Base-by-base conservation (phyloP, 2,888 invertebrate species). In the Drosophila kambysellisi region DNA sequence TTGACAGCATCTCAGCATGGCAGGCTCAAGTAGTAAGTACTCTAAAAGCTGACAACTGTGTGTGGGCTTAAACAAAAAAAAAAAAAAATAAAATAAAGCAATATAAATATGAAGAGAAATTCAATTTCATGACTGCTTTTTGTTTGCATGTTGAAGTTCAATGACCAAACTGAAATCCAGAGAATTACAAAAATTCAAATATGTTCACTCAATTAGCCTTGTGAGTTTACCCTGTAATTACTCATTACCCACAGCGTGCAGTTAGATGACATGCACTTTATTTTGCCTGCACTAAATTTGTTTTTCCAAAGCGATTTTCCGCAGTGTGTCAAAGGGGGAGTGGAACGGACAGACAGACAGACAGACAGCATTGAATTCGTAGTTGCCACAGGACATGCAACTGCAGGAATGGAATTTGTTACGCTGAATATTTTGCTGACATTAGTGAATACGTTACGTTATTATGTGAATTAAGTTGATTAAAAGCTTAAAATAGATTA, bases 141-240 rank as follows among this genome's bases (percentile, higher is more conserved):
- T 32, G 30, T 25, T 35, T 25, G 37, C n/a, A 29, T 51, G 51
- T 12, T 20, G 46, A 35, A 56, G 77, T 76, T 76, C 76, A 68
- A 62, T 76, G 76, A 73, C 76, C 77, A 77, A 75, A 66, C 8
- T 15, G 4, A 37, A 39, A 39, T 33, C 15, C 8, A 41, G n/a
- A 30, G 29, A 25, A n/a, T 8, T 15, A 39, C 6, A 51, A 67
- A 57, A 9, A 25, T n/a, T 29, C 48, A 69, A 70, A 74, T 30
- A 39, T n/a, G 54, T 65, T 67, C 46, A 50, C 33, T 46, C 74
- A 75, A 82, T 86, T 87, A 80, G 71, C 66, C 71, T 56, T 65
- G 59, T 72, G 59, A 63, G 17, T 0, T 25, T 37, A 54, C 29
- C 70, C 74, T 62, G 77, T 70, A 81, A 74, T 83, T 79, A 81